Evolutionary conservation across 2,888 invertebrate species (phyloP).

Genomic region (Acanthosepion pharaonis): DNA sequence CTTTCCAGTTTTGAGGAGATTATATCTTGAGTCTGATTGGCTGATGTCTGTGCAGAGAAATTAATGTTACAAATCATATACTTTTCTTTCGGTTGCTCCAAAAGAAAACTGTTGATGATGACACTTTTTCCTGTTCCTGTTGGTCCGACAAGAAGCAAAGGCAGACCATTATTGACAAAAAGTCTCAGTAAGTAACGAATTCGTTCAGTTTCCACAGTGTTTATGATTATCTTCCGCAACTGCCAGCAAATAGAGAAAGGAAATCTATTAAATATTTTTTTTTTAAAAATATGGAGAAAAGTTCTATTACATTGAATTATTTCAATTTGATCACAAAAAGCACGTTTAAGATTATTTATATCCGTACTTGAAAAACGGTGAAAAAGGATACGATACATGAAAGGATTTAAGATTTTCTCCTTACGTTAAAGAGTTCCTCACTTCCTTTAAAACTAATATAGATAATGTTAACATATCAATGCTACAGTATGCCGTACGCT

Average conservation of each 20-base stretch:
- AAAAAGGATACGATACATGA: too few relatives aligned
- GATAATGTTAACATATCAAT: too few relatives aligned
- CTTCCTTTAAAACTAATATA: too few relatives aligned
- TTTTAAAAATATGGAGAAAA: too few relatives aligned
- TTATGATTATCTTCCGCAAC: slow-evolving; percentile 72
- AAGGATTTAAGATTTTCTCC: too few relatives aligned
- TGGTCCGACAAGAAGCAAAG: slow-evolving; percentile 72
- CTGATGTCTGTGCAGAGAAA: slow-evolving; percentile 74
- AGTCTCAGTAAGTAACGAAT: slow-evolving; percentile 71
- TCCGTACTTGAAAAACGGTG: too few relatives aligned
- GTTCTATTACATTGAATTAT: too few relatives aligned
- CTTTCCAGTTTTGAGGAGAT: slow-evolving; percentile 74
- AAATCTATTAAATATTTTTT: too few relatives aligned
- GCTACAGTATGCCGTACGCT: too few relatives aligned
- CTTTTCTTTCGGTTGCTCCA: slow-evolving; percentile 69
- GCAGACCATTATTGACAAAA: slow-evolving; percentile 64
- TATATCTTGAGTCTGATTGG: slow-evolving; percentile 74
- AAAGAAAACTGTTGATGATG: slow-evolving; percentile 72
- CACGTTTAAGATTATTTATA: too few relatives aligned
- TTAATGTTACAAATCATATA: slow-evolving; percentile 72
- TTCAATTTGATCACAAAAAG: too few relatives aligned
- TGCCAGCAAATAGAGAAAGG: slow-evolving; percentile 49
- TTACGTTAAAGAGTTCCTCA: too few relatives aligned
- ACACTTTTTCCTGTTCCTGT: slow-evolving; percentile 74
- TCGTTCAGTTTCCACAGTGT: slow-evolving; percentile 72